Conservation (phyloP, 2,797 vertebrate genomes). For the Phalanger gymnotis region DNA sequence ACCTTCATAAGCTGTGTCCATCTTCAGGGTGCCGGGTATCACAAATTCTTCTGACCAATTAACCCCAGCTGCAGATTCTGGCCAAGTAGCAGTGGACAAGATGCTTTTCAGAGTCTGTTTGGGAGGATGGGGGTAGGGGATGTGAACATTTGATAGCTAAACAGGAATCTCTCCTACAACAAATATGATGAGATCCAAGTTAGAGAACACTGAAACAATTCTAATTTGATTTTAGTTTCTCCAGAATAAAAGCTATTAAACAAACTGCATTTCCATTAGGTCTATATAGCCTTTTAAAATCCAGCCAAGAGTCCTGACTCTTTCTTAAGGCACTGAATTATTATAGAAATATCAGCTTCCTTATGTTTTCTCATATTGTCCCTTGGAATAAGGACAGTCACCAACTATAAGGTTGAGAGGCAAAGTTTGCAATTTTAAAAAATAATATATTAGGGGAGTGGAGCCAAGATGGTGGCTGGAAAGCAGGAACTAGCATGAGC, state of each 20-base stretch:
- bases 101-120: background rate
- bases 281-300: background rate
- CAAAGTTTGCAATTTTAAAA: too few relatives aligned
- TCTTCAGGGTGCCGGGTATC: background rate
- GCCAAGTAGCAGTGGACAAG: background rate
- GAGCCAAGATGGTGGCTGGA: too few relatives aligned
- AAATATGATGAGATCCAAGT: background rate
- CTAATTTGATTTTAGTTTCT: background rate
- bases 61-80: background rate
- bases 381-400: background rate
- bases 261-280: background rate
- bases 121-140: background rate
- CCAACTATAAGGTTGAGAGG: too few relatives aligned
- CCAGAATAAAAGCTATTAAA: background rate
- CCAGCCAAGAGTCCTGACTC: background rate
- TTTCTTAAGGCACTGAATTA: background rate
- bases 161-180: background rate
- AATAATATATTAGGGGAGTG: too few relatives aligned
- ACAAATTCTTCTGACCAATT: background rate
- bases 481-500: too few relatives aligned
- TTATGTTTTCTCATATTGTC: background rate
- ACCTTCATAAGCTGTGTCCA: background rate
- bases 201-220: background rate
- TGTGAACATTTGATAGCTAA: background rate
- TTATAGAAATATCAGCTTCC: background rate